Evolutionary conservation across 1,140 invertebrate species (phyloP).

Genomic region (Zaprionus lachaisei): DNA sequence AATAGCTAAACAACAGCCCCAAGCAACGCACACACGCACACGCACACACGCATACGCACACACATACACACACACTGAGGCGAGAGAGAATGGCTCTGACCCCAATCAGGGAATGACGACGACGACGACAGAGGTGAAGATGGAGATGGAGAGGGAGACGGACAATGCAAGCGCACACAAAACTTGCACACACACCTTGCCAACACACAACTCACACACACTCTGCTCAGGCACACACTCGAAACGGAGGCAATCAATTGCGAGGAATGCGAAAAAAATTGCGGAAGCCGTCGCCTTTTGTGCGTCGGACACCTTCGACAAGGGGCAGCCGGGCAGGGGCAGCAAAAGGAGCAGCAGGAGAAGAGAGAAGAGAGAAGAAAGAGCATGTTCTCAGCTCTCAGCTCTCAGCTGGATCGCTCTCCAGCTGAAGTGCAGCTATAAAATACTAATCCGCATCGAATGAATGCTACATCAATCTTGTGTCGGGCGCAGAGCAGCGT

Average conservation of each 20-base stretch:
- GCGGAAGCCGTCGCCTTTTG: slow-evolving; percentile 55
- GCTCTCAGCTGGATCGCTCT: slow-evolving; percentile 12
- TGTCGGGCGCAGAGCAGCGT: slow-evolving; percentile 60
- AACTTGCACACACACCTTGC: slow-evolving; percentile 13
- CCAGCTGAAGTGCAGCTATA: slow-evolving; percentile 76
- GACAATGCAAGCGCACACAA: slow-evolving; percentile 36
- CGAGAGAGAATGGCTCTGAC: slow-evolving; percentile 55
- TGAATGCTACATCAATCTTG: slow-evolving; percentile 82
- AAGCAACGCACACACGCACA: slow-evolving; percentile 31
- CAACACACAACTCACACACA: slow-evolving; percentile 27
- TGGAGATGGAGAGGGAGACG: slow-evolving; percentile 6
- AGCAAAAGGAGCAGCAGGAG: background rate
- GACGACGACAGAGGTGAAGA: background rate
- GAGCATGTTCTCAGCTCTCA: background rate
- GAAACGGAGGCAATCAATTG: slow-evolving; percentile 73
- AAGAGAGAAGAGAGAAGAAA: background rate
- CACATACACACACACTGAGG: background rate
- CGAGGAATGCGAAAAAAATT: slow-evolving; percentile 71
- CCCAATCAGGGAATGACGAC: slow-evolving; percentile 56
- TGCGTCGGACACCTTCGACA: slow-evolving; percentile 47
- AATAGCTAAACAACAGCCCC: slow-evolving; percentile 73
- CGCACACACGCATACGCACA: background rate
- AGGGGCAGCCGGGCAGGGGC: background rate
- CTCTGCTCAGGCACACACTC: slow-evolving; percentile 9
- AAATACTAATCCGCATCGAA: slow-evolving; percentile 83